These are phyloP conservation scores for Pseudococcus jackbeardsleyi DNA, from an alignment of 2,888 invertebrate species.

Conservation along the genomic window DNA sequence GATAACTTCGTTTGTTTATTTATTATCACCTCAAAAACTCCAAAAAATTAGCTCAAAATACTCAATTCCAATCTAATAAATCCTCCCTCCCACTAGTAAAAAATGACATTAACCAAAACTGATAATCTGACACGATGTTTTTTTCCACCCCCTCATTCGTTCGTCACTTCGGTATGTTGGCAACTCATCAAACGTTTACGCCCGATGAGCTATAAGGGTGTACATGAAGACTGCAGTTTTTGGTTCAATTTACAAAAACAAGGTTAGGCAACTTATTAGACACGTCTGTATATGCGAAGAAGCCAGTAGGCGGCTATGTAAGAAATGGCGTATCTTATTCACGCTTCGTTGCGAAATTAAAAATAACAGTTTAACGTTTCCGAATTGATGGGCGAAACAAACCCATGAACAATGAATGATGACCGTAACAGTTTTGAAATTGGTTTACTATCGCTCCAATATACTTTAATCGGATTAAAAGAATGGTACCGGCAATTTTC, in stretches of 20 bases:
- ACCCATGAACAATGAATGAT: constrained; percentile 31
- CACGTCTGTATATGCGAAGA: neutral
- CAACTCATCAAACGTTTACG: neutral
- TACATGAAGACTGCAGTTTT: neutral
- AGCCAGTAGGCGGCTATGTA: neutral
- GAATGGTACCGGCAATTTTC: neutral
- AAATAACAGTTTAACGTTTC: constrained; percentile 38
- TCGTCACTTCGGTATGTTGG: neutral
- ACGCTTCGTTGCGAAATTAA: constrained; percentile 35
- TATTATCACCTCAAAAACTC: neutral
- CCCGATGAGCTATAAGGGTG: neutral
- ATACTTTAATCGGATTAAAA: constrained; percentile 27
- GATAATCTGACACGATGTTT: neutral
- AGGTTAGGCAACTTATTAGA: constrained; percentile 2
- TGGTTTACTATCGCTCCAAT: constrained; percentile 1
- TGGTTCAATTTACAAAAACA: neutral
- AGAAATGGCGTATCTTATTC: constrained; percentile 1
- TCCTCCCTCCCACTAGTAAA: neutral
- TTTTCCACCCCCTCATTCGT: neutral
- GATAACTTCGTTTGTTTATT: neutral
- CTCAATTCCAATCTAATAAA: neutral
- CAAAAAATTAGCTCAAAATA: neutral
- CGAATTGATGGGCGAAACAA: constrained; percentile 13
- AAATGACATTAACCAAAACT: neutral
- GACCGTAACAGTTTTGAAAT: constrained; percentile 21